phyloP scores from a whole-genome alignment of 2,113 vertebrate genomes.

The Myotis davidii region DNA sequence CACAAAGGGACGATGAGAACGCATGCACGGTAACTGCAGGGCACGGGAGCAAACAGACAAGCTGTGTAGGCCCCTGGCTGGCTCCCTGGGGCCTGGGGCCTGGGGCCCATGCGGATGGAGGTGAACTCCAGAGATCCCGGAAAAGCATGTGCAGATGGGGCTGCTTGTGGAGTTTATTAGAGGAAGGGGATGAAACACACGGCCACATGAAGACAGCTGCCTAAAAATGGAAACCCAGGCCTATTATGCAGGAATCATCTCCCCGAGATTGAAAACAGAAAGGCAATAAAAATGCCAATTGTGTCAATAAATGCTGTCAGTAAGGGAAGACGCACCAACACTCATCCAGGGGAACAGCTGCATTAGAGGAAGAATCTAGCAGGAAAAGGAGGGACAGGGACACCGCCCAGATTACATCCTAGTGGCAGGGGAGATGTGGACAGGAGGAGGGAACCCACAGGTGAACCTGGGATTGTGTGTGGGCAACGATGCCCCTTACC shows the following conservation, averaged over 20 bases:
- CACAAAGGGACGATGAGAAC: not conserved
- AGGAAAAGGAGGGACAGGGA: constrained; percentile 64
- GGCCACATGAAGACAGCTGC: constrained; percentile 69
- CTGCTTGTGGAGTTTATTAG: constrained; percentile 59
- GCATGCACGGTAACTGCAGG: not conserved
- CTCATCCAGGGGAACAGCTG: constrained; percentile 73
- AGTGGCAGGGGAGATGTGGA: not conserved
- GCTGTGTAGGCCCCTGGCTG: not conserved
- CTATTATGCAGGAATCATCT: constrained; percentile 63
- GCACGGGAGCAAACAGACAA: not conserved
- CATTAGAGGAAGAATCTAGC: constrained; percentile 67
- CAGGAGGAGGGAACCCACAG: not conserved
- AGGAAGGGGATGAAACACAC: constrained; percentile 64
- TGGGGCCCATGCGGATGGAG: not conserved
- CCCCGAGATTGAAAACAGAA: constrained; percentile 82
- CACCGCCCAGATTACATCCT: constrained; percentile 65
- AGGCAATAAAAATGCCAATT: constrained; percentile 76
- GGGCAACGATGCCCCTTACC: not conserved
- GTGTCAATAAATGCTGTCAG: constrained; percentile 75
- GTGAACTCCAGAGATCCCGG: constrained; percentile 13
- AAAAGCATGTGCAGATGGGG: constrained; percentile 79
- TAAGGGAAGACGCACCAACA: constrained; percentile 54
- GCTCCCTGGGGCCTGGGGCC: too few relatives aligned
- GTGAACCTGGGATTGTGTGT: not conserved
- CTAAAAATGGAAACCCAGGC: constrained; percentile 70